Evolutionary conservation across 2,888 invertebrate genomes (phyloP), one percentile per base, ranked within the genome.

Genomic region (Drosophila nigritarsus): DNA sequence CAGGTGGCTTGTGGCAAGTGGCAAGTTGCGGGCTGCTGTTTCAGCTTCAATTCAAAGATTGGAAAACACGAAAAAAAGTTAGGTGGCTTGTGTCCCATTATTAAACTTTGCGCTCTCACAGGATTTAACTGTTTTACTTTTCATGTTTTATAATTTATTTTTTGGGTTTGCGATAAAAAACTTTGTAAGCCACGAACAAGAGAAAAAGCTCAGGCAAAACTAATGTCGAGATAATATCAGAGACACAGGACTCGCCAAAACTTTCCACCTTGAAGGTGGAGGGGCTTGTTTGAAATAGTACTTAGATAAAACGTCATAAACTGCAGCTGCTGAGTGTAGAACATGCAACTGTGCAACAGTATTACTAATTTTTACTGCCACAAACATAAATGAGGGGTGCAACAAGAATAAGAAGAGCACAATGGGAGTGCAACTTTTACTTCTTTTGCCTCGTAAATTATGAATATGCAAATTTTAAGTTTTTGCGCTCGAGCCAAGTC

Each of bases 391-490:
- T 24, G 24, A 24, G 24, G 45, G 24, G 15, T 45, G 45, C 29
- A 30, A 40, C 15, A 9, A 0, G 15, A 6, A 54, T n/a, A 27
- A 27, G 40, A 3, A 30, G 18, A 13, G 20, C 27, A 50, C 2
- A 65, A 51, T 49, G 13, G 15, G 15, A 15, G 45, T 45, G 24
- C 45, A 45, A 45, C 24, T 24, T 45, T 24, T 24, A 24, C 45
- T 24, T 45, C 8, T 24, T 3, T 15, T 15, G 45, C 27, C 45
- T 45, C 38, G 69, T 89, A 70, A 88, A 78, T 82, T 85, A 82
- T 89, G 72, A 73, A 80, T 69, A 80, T 88, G 78, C 51, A 73
- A 80, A 73, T 73, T 71, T n/a, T 54, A 73, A 82, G 80, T 81
- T 81, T 81, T 61, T 42, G 24, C 61, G 54, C 49, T 38, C 67